A percentile compares a stretch with the other conserved stretches of the same genome.
These are phyloP conservation scores for Dynastes hyllus DNA, from an alignment of 2,888 invertebrate species.

Conservation along the genomic window DNA sequence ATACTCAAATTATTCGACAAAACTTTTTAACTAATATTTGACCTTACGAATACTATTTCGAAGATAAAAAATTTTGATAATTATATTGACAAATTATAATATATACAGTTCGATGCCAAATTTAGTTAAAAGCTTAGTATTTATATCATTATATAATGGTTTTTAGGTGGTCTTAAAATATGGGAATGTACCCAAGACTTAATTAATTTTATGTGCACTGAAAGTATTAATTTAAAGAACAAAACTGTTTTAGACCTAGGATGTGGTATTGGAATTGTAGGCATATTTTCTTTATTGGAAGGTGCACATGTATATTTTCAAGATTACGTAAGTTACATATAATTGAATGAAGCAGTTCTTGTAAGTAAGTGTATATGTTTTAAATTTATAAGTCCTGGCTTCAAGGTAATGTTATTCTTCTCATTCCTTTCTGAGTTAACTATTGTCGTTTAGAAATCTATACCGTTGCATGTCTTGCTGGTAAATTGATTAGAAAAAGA, in stretches of 20 bases:
- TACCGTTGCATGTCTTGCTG: too few relatives aligned
- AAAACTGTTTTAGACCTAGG: conserved; percentile 89
- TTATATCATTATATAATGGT: conserved; percentile 2
- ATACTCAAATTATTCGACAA: too few relatives aligned
- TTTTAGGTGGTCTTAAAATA: conserved; percentile 91
- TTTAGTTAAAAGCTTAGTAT: not conserved
- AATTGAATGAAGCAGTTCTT: not conserved
- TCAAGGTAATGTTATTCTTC: too few relatives aligned
- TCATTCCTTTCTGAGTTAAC: too few relatives aligned
- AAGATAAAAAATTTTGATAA: too few relatives aligned
- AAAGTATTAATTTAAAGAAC: conserved; percentile 69
- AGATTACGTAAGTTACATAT: conserved; percentile 86
- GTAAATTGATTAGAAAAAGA: too few relatives aligned
- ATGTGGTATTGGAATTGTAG: conserved; percentile 93
- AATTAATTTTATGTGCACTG: conserved; percentile 76
- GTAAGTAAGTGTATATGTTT: not conserved
- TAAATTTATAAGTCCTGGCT: not conserved
- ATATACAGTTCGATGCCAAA: too few relatives aligned
- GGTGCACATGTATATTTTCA: conserved; percentile 88
- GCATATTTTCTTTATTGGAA: conserved; percentile 82
- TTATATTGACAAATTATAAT: too few relatives aligned
- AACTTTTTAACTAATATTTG: too few relatives aligned
- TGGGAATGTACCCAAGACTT: conserved; percentile 96
- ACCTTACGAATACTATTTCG: too few relatives aligned
- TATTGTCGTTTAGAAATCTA: too few relatives aligned